Percentiles rank a stretch among this genome's conserved stretches.
These are phyloP conservation scores for Muscicapa comitata DNA, from an alignment of 2,797 vertebrate species.

Conservation along the genomic window DNA sequence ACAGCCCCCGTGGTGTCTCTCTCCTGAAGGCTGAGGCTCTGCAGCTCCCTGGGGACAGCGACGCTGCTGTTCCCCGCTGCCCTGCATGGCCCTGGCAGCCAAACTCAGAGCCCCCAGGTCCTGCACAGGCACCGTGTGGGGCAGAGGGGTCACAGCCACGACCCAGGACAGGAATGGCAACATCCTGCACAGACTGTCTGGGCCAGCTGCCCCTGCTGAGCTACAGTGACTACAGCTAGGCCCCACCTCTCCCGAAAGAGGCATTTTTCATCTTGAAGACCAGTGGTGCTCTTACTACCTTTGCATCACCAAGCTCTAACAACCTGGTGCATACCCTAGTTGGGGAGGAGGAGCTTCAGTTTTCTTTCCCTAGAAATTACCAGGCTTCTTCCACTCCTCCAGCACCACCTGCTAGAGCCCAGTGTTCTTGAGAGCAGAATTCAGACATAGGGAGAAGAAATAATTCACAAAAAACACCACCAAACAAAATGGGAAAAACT, in stretches of 20 bases:
- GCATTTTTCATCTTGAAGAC: background rate
- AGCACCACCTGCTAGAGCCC: background rate
- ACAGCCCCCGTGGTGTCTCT: accelerated
- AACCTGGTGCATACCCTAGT: background rate
- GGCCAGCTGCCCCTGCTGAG: background rate
- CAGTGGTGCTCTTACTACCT: background rate
- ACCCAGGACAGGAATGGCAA: accelerated
- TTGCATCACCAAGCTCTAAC: too few species aligned
- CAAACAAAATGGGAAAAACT: background rate
- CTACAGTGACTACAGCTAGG: accelerated
- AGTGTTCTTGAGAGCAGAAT: background rate
- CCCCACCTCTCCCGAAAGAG: background rate
- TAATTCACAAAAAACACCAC: background rate
- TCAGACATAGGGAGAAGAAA: background rate
- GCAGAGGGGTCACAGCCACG: accelerated
- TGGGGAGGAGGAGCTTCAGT: background rate
- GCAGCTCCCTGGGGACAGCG: accelerated
- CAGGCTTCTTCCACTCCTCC: background rate
- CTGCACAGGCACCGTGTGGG: accelerated
- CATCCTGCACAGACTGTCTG: accelerated
- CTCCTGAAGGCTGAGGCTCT: accelerated
- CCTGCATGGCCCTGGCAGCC: accelerated
- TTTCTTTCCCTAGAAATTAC: background rate
- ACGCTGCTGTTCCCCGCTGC: accelerated
- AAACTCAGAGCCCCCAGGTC: accelerated